Conservation (phyloP, 2,888 invertebrate species). For the Dynastes grantii region DNA sequence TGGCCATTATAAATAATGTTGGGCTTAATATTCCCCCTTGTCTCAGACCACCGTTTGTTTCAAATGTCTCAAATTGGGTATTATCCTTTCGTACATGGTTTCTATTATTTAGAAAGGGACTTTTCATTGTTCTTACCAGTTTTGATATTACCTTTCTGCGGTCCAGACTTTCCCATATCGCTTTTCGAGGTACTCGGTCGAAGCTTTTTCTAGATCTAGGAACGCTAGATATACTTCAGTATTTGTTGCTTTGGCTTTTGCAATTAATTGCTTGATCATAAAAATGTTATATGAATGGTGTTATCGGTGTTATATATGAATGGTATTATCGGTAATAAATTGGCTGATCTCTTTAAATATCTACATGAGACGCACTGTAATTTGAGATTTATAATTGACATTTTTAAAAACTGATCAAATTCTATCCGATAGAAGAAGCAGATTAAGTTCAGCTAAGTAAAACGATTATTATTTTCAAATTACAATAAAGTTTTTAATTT, state of each 20-base stretch:
- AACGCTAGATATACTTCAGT: neutral
- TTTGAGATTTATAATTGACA: no score
- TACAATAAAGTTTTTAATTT: no score
- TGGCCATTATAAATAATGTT: no score
- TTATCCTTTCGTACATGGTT: neutral
- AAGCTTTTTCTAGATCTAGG: neutral
- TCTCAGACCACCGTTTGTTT: neutral
- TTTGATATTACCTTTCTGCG: neutral
- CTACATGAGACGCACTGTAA: no score
- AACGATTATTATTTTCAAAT: no score
- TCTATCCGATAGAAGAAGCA: no score
- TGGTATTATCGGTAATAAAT: no score
- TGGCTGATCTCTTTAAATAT: no score
- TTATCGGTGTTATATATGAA: no score
- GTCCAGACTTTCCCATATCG: neutral
- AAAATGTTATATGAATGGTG: no score
- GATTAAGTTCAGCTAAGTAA: no score
- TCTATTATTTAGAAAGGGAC: neutral
- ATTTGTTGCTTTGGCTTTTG: neutral
- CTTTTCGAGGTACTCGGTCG: neutral
- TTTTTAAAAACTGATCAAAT: no score
- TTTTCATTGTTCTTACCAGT: neutral
- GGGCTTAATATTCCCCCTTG: slow-evolving; percentile 2
- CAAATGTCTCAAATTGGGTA: neutral
- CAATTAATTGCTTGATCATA: neutral